Conservation (phyloP, 1,140 invertebrate genomes). For the Papilio helenus region DNA sequence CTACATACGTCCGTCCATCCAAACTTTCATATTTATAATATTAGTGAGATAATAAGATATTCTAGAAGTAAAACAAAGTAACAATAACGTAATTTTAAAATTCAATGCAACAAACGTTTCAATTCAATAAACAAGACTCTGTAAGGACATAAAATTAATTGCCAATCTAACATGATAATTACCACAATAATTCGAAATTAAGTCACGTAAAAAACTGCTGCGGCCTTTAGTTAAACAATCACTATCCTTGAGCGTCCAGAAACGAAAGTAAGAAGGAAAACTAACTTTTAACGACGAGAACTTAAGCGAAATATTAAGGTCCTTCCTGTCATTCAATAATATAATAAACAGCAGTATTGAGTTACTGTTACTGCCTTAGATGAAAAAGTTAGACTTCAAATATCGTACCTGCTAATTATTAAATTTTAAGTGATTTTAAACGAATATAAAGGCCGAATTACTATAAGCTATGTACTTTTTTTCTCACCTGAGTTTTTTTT, state of each 20-base stretch:
- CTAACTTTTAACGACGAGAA: not conserved
- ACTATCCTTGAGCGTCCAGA: conserved; percentile 1
- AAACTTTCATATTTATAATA: not conserved
- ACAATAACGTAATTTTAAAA: not conserved
- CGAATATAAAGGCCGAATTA: not conserved
- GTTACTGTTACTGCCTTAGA: too few species aligned
- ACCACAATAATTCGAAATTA: not conserved
- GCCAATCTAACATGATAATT: conserved; percentile 8
- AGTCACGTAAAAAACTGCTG: not conserved
- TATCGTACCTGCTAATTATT: too few species aligned
- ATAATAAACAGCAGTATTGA: too few species aligned
- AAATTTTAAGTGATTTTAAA: too few species aligned
- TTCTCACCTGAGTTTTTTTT: not conserved
- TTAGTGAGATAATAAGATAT: not conserved
- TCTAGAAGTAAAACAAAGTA: not conserved
- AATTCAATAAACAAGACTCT: too few species aligned
- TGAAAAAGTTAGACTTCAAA: too few species aligned
- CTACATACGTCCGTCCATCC: too few species aligned
- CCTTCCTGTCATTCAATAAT: not conserved
- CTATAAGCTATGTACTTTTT: not conserved
- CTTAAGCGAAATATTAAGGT: conserved; percentile 1
- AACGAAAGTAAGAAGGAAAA: conserved; percentile 16
- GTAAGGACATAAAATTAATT: not conserved
- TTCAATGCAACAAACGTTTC: not conserved
- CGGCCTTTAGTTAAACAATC: conserved; percentile 10